Base-by-base conservation (phyloP, 2,888 invertebrate genomes). In the Drosophila peninsularis region DNA sequence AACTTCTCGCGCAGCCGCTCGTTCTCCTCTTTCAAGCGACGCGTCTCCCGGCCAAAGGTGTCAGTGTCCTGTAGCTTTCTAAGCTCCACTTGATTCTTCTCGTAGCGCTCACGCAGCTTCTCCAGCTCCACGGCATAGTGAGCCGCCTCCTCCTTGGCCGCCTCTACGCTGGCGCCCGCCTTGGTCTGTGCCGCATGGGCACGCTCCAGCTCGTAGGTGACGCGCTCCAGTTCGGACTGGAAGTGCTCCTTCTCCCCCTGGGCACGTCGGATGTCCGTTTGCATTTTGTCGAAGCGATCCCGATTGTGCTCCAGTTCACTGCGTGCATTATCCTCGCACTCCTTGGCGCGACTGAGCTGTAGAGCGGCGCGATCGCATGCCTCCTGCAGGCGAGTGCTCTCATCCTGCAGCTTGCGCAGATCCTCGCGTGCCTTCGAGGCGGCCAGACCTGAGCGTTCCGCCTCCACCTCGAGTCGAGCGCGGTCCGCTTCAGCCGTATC, bases 101-200 rank as follows among this genome's bases (percentile, higher is more conserved):
- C 98, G 89, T 97, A 96, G 84, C 97, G 97, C 89, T 98, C 98
- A 88, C 97, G 96, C 94, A 97, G 95, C 92, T 97, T 98, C 91
- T 98, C 98, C 47, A 97, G 94, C 93, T 98, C 98, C 56, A 97
- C 94, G 90, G 97, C 96, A 84, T 97, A 94, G 84, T 97, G 94
- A 0, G 97, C 96, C 82, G 97, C 94, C 93, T 98, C 98, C 91
- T 98, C 98, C 91, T 97, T 97, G 56, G 96, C 96, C 89, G 97
- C 97, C 90, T 98, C 98, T 71, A 97, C 96, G 7, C 96, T 95
- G 13, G 96, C 96, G 90, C 96, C 97, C 13, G 96, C 95, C 93
- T 98, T 98, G 73, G 95, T 95, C 86, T 96, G 95, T 90, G 97
- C 97, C 64, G 96, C 95, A 93, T 97, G 97, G 0, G 97, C 95